These are phyloP conservation scores for Etheostoma nigrum DNA, from an alignment of 2,797 vertebrate genomes.

Conservation along the genomic window DNA sequence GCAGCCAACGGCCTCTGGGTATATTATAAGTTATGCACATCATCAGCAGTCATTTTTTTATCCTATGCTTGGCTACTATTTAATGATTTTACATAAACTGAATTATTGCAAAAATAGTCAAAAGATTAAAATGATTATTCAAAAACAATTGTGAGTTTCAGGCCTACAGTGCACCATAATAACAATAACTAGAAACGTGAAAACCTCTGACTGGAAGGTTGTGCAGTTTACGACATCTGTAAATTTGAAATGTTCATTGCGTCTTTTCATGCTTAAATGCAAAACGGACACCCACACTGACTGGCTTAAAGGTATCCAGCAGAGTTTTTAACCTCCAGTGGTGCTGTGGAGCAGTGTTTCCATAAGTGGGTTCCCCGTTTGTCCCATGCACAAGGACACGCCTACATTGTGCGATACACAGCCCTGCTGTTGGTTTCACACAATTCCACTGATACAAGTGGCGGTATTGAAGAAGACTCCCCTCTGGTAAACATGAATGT, in stretches of 20 bases:
- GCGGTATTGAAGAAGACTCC: background rate
- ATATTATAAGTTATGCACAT: background rate
- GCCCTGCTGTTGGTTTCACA: background rate
- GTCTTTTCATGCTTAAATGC: constrained; percentile 5
- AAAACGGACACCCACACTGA: background rate
- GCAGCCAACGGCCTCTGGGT: background rate
- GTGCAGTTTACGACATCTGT: background rate
- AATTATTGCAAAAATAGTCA: background rate
- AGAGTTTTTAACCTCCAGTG: background rate
- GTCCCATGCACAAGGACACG: background rate
- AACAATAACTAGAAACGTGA: background rate
- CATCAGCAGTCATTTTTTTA: background rate
- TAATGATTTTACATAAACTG: background rate
- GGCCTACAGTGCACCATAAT: background rate
- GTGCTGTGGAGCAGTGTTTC: background rate
- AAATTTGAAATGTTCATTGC: background rate
- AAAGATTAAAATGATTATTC: background rate
- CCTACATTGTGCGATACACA: background rate
- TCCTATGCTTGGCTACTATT: background rate
- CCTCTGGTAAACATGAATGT: background rate
- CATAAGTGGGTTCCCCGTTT: background rate
- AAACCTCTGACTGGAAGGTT: background rate
- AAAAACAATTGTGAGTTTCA: background rate
- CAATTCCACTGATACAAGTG: background rate
- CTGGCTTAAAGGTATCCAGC: background rate